Percentiles rank a stretch among this genome's conserved stretches.
Evolutionary conservation across 2,797 vertebrate species (phyloP).

Genomic region (Mormyrus hasselquistii): DNA sequence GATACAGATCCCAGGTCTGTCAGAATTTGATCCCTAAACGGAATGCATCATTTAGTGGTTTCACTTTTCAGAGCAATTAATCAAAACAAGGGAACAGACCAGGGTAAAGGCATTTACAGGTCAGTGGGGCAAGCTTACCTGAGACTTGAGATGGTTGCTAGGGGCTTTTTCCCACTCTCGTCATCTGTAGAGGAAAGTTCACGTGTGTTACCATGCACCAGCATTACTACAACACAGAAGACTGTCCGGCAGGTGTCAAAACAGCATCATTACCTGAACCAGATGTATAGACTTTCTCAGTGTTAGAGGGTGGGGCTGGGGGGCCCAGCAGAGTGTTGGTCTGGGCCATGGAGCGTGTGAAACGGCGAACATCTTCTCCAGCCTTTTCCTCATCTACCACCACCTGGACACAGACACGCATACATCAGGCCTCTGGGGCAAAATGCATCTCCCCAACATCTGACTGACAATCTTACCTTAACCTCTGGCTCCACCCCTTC

Average conservation of each 20-base stretch:
- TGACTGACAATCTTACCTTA: neutral
- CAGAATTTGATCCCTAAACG: neutral
- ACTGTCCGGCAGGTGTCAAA: neutral
- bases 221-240: neutral
- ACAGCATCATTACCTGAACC: constrained; percentile 19
- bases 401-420: neutral
- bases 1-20: neutral
- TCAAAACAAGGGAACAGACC: neutral
- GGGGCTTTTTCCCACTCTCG: constrained; percentile 26
- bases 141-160: constrained; percentile 5
- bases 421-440: neutral
- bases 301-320: constrained; percentile 6
- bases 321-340: constrained; percentile 40
- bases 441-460: neutral
- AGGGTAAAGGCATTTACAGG: neutral
- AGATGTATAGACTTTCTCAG: constrained; percentile 30
- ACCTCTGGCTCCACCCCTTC: neutral
- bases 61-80: neutral
- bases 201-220: neutral
- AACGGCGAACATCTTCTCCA: constrained; percentile 28
- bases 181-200: constrained; percentile 38
- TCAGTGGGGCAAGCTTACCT: constrained; percentile 41
- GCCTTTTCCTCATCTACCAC: neutral
- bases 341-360: constrained; percentile 63
- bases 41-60: neutral